A percentile compares a stretch with the other conserved stretches of the same genome.
Conservation (phyloP, 2,113 vertebrate species). For the Gymnarchus niloticus region DNA sequence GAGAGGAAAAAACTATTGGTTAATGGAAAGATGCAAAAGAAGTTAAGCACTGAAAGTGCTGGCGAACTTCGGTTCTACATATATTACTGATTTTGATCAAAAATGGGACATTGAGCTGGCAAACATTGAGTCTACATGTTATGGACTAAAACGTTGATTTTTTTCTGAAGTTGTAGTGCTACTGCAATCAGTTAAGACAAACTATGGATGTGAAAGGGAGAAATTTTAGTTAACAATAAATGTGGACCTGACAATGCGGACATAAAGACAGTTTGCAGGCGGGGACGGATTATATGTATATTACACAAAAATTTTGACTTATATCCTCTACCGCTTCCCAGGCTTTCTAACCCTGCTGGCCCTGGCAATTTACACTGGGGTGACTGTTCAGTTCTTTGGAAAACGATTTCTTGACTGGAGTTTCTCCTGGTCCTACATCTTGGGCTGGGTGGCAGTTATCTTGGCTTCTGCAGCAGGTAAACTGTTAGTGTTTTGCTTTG, state of each 20-base stretch:
- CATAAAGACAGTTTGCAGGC: background rate
- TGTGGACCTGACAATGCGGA: no score
- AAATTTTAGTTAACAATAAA: background rate
- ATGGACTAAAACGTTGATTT: no score
- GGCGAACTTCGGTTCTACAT: background rate
- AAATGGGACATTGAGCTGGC: no score
- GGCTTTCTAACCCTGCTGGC: conserved; percentile 70
- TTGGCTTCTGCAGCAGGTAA: conserved; percentile 65
- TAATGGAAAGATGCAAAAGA: background rate
- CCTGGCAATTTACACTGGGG: conserved; percentile 67
- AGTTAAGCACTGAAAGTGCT: background rate
- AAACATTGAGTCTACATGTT: no score
- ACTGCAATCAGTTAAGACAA: background rate
- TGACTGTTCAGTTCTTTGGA: conserved; percentile 68
- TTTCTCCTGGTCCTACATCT: conserved; percentile 78
- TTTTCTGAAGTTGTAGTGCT: background rate
- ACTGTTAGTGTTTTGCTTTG: background rate
- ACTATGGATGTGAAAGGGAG: background rate
- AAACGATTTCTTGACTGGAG: conserved; percentile 68
- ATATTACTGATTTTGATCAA: no score
- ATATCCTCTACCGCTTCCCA: conserved; percentile 23
- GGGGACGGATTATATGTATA: no score
- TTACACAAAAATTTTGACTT: background rate
- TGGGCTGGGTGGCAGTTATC: conserved; percentile 68
- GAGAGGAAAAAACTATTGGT: background rate